phyloP scores from a whole-genome alignment of 2,797 vertebrate genomes.

The Petrocephalus schoutedeni region DNA sequence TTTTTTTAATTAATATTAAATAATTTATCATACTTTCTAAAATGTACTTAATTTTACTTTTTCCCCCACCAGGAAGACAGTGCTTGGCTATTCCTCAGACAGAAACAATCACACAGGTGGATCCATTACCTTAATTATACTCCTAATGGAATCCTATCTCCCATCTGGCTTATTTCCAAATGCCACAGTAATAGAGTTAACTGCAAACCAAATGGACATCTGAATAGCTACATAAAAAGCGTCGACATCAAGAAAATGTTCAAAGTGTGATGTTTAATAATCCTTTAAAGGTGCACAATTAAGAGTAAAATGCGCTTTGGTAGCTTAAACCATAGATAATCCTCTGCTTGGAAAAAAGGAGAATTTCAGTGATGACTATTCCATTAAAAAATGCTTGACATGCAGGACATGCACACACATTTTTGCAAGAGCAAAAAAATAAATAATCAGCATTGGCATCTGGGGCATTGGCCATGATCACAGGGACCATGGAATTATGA shows the following conservation, averaged over 20 bases:
- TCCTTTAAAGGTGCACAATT: constrained; percentile 8
- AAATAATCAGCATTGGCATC: background rate
- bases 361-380: background rate
- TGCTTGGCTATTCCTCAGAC: background rate
- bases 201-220: constrained; percentile 5
- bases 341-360: background rate
- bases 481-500: background rate
- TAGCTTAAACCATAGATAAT: background rate
- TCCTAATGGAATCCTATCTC: constrained; percentile 13
- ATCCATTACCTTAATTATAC: constrained; percentile 11
- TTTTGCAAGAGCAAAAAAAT: background rate
- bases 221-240: constrained; percentile 13
- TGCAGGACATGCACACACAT: background rate
- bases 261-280: constrained; percentile 17
- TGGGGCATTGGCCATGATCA: background rate
- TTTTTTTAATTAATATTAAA: background rate
- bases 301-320: constrained; percentile 13
- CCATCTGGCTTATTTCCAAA: constrained; percentile 3
- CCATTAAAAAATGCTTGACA: background rate
- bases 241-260: constrained; percentile 11
- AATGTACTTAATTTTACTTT: background rate
- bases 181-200: constrained; percentile 7
- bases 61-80: background rate
- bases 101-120: constrained; percentile 12
- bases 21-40: background rate